A percentile compares a stretch with the other conserved stretches of the same genome.
Conservation (phyloP, 2,888 invertebrate species). For the Epicampocera succincta region DNA sequence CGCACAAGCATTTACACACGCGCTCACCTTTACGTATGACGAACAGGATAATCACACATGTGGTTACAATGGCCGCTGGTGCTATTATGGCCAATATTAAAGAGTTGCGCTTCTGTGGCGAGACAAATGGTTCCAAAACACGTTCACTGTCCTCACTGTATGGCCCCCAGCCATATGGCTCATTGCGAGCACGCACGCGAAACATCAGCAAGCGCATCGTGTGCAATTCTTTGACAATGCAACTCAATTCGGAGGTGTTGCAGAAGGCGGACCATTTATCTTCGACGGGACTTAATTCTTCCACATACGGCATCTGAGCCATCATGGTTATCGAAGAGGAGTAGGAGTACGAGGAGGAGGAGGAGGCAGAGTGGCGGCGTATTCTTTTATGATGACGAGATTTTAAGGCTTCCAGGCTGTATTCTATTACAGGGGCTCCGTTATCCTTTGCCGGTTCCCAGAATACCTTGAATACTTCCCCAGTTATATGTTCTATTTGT, state of each 20-base stretch:
- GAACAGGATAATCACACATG: constrained; percentile 77
- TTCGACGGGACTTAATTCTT: constrained; percentile 83
- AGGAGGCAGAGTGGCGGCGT: constrained; percentile 60
- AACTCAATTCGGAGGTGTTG: constrained; percentile 91
- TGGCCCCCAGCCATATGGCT: constrained; percentile 89
- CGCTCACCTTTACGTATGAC: constrained; percentile 77
- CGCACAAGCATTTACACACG: too few species aligned
- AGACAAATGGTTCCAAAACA: constrained; percentile 79
- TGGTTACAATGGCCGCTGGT: constrained; percentile 82
- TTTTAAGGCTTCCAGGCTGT: constrained; percentile 88
- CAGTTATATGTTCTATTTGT: constrained; percentile 87
- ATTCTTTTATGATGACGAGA: constrained; percentile 72
- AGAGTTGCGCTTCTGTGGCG: constrained; percentile 79
- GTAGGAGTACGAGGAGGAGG: neutral
- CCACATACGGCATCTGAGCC: constrained; percentile 82
- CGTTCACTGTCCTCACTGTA: constrained; percentile 87
- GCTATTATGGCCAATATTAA: constrained; percentile 86
- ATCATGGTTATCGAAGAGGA: constrained; percentile 47
- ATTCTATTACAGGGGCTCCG: constrained; percentile 88
- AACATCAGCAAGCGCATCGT: constrained; percentile 86
- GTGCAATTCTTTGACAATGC: constrained; percentile 87
- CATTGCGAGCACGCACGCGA: constrained; percentile 89
- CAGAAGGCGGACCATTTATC: constrained; percentile 86
- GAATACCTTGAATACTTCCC: constrained; percentile 88
- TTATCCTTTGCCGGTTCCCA: constrained; percentile 91